These are phyloP conservation scores for Papio anubis DNA, from an alignment of 2,113 vertebrate genomes.

Conservation along the genomic window DNA sequence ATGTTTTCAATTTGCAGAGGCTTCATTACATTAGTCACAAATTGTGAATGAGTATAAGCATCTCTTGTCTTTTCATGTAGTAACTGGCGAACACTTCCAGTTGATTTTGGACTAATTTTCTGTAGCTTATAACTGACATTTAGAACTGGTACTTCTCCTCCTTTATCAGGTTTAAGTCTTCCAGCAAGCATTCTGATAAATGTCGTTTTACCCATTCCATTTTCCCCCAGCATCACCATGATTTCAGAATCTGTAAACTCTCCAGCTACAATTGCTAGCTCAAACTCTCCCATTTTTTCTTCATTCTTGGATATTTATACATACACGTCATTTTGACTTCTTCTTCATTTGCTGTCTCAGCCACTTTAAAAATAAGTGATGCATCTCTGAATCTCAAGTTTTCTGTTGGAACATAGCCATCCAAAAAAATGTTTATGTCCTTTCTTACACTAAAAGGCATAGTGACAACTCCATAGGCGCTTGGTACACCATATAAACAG, in stretches of 20 bases:
- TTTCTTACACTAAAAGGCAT: conserved; percentile 96
- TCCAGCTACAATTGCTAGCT: conserved; percentile 92
- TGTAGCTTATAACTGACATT: conserved; percentile 96
- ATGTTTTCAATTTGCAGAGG: conserved; percentile 99
- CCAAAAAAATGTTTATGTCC: conserved; percentile 99
- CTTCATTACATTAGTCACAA: conserved; percentile 99
- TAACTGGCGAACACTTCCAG: conserved; percentile 94
- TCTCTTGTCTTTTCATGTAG: conserved; percentile 98
- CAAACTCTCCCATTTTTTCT: conserved; percentile 97
- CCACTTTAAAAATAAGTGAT: conserved; percentile 98
- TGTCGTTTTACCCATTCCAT: conserved; percentile 97
- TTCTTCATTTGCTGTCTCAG: conserved; percentile 97
- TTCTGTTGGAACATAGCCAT: conserved; percentile 99
- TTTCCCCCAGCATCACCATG: conserved; percentile 99
- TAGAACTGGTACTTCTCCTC: conserved; percentile 92
- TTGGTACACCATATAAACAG: conserved; percentile 97
- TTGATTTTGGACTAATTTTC: conserved; percentile 96
- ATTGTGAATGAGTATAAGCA: conserved; percentile 97
- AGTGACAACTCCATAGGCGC: conserved; percentile 97
- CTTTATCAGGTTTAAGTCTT: conserved; percentile 94
- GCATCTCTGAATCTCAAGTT: conserved; percentile 96
- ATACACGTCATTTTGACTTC: conserved; percentile 97
- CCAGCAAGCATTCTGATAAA: conserved; percentile 99
- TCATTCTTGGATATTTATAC: conserved; percentile 97
- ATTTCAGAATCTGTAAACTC: conserved; percentile 99